Evolutionary conservation across 2,113 vertebrate genomes (phyloP).

Genomic region (Ceuthmochares aereus): DNA sequence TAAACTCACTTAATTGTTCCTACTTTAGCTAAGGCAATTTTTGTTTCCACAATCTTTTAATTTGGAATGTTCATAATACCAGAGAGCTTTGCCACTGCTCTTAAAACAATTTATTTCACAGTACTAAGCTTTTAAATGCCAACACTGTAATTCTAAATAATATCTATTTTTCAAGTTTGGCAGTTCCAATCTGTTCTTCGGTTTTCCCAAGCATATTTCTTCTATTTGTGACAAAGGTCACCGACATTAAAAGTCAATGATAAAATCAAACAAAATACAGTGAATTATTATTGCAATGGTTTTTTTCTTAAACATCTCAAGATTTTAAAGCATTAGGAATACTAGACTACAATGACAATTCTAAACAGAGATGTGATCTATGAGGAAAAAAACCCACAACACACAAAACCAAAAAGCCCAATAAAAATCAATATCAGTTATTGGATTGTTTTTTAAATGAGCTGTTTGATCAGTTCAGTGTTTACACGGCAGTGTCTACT

Average conservation of each 20-base stretch:
- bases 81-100: neutral
- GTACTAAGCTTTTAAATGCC: neutral
- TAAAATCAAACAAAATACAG: neutral
- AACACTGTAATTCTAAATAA: neutral
- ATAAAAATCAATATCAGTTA: neutral
- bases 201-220: neutral
- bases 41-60: neutral
- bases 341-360: neutral
- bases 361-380: neutral
- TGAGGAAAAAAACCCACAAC: neutral
- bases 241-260: neutral
- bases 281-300: neutral
- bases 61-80: neutral
- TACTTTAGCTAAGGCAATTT: neutral
- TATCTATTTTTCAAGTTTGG: neutral
- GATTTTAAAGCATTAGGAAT: neutral
- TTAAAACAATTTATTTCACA: constrained; percentile 1
- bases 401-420: neutral
- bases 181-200: neutral
- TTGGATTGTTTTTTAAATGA: neutral
- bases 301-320: neutral
- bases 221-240: neutral
- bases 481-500: neutral
- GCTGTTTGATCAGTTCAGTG: neutral
- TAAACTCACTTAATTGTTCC: neutral